Evolutionary conservation across 2,797 vertebrate species (phyloP), one percentile per base, ranked within the genome.

Genomic region (Margarornis squamiger): DNA sequence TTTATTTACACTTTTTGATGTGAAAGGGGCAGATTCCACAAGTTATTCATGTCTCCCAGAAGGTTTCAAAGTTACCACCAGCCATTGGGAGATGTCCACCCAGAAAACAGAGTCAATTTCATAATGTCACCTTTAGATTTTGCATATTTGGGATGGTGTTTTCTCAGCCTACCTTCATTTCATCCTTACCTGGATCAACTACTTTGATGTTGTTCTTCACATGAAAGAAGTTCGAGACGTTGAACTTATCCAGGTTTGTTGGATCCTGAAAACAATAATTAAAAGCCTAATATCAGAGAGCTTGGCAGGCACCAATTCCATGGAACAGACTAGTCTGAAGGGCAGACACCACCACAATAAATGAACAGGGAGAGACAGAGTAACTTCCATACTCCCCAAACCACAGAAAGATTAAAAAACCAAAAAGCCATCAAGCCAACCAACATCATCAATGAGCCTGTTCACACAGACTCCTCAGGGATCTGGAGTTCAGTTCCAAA

Each of bases 221-320:
- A 7, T 99, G 99, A 95, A 98, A 99, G 96, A 99, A 99, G 96
- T 98, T 97, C 6, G 99, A 99, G 41, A 99, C 98, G 4, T 99
- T 99, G 97, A 99, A 99, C 93, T 99, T 99, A 96, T 99, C 99
- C 98, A 99, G 92, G 96, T 99, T 98, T 92, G 99, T 99, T 20
- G 99, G 99, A 94, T 99, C 99, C 99, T 99, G 75, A 34, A 77
- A 90, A 93, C 3, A 66, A 79, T 12, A 74, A 70, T 68, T 23
- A 8, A 84, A 61, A 48, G 12, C 0, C 1, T 39, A 39, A 2
- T 6, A 49, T 90, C 51, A 95, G 86, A 88, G 70, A 76, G 17
- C 26, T 89, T 63, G 73, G 51, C 12, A 84, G 14, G n/a, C 66
- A 80, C 34, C 19, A 34, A 34, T 30, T 85, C 27, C 58, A 61